A percentile compares a stretch with the other conserved stretches of the same genome.
Conservation (phyloP, 2,113 vertebrate genomes). For the Phodopus roborovskii region DNA sequence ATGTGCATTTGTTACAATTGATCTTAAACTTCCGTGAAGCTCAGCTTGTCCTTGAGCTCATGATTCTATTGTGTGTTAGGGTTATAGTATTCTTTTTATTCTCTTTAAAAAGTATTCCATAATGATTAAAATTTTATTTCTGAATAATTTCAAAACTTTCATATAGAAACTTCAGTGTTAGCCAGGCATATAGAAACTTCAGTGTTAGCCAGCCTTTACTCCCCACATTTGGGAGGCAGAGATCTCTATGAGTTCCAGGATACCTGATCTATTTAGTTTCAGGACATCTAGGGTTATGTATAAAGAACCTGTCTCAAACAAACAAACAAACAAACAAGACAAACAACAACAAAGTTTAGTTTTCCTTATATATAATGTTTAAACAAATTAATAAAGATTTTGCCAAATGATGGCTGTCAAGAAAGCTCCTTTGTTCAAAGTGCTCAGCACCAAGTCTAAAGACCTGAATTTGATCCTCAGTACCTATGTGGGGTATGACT, state of each 20-base stretch:
- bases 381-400: background rate
- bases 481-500: background rate
- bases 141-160: conserved; percentile 20
- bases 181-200: background rate
- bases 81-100: background rate
- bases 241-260: background rate
- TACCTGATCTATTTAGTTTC: background rate
- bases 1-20: background rate
- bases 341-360: background rate
- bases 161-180: background rate
- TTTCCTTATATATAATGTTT: conserved; percentile 29
- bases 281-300: background rate
- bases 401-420: background rate
- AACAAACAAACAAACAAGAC: background rate
- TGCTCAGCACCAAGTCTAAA: too few species aligned
- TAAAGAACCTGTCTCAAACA: background rate
- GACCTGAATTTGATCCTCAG: too few species aligned
- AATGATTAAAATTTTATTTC: background rate
- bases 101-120: background rate
- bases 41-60: background rate
- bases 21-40: background rate
- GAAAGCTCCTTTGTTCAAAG: background rate
- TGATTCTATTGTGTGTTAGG: background rate
- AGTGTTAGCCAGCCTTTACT: background rate
- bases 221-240: background rate